Base-by-base conservation (phyloP, 1,140 invertebrate genomes). In the Trypoxylus dichotomus region DNA sequence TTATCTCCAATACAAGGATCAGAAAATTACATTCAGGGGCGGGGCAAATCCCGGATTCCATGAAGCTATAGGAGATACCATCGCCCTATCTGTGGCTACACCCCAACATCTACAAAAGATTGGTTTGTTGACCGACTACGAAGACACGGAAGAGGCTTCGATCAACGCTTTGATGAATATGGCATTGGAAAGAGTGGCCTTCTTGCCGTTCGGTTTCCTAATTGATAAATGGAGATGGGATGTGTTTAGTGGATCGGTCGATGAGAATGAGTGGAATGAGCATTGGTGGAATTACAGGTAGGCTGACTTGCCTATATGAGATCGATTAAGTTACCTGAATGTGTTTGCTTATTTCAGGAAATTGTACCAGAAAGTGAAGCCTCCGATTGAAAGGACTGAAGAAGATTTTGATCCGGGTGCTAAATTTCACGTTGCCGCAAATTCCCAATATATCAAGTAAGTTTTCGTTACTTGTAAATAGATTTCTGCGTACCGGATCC, bases 31-130 rank as follows among this genome's bases (percentile, higher is more conserved):
- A 8, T 92, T 91, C 81, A 84, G 92, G 41, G 88, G 88, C 11
- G 93, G 93, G 68, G 93, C 93, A 0, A 96, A 96, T 87, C 92
- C 93, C 81, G 89, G 89, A 37, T 94, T 94, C 81, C 92, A 93
- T 81, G 93, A 94, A 83, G 93, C 92, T 25, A 88, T 94, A 3
- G 93, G 92, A 6, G 93, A 94, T 85, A 87, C 91, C 0, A 88
- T 94, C n/a, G 88, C 91, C 1, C 79, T 94, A 15, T 93, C 90
- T 0, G 91, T 92, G 0, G 84, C 87, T 37, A 90, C 91, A 0
- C 86, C 88, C 0, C 86, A 88, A 78, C 91, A 93, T 85, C 84
- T 93, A 15, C 80, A 86, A 80, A 86, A 86, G 74, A 87, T 92
- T 42, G 88, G 88, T 0, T 84, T 93, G 0, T 76, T 85, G 0